Base-by-base conservation (phyloP, 2,888 invertebrate species). In the Agriopis aurantiaria region DNA sequence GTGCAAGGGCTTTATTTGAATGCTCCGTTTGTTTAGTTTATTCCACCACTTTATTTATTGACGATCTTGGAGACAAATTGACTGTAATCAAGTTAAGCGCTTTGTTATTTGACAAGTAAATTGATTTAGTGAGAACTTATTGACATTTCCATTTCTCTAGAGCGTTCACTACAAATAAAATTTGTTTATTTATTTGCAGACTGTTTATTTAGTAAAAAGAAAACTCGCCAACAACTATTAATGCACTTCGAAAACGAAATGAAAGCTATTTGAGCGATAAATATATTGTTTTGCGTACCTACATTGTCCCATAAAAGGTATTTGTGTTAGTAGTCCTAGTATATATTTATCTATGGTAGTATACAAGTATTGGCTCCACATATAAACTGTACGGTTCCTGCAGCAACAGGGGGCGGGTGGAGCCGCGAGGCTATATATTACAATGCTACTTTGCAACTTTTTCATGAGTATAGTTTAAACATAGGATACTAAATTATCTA, bases 101-200 rank as follows among this genome's bases (percentile, higher is more conserved):
- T 55, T 66, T 55, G 41, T 53, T 66, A 48, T 66, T 66, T 60
- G 59, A 17, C 53, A 60, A 60, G 46, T 53, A 45, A 43, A 66
- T 53, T 55, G 60, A 53, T 66, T 58, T 23, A 46, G 12, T 48
- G 14, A 46, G n/a, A 48, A 64, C n/a, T 58, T 43, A 51, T 65
- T n/a, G 65, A 23, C 11, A 53, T 65, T 65, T 51, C 49, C 23
- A 41, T 43, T 57, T 33, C 46, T 59, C 46, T 4, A 55, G 63
- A 14, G 48, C 55, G 40, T 48, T 48, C 17, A 57, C 45, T 8
- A 40, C 49, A 9, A 49, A 14, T 10, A 9, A 62, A 14, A 53
- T 23, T 5, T 23, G 17, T 43, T 48, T 14, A 41, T 60, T 51
- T 49, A 55, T 55, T 55, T 41, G 55, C 7, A 40, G 40, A 41